phyloP scores from a whole-genome alignment of 2,888 invertebrate species.

The Pyrochroa serraticornis region DNA sequence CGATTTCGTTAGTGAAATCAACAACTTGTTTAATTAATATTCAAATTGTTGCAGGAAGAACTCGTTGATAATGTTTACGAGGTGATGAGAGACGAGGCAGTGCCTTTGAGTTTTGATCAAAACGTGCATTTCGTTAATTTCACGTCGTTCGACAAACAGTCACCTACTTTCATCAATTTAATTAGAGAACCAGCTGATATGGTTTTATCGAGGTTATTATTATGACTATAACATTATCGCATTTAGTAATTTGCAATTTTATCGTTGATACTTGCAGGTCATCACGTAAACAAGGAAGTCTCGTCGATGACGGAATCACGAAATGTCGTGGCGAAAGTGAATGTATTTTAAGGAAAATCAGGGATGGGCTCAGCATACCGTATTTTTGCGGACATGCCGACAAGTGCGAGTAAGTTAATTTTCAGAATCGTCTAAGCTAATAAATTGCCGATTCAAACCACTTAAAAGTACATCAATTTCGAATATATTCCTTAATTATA shows the following conservation, averaged over 20 bases:
- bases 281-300: conserved; percentile 19
- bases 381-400: conserved; percentile 69
- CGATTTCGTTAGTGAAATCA: too few species aligned
- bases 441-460: neutral
- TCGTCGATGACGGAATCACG: conserved; percentile 30
- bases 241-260: neutral
- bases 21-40: neutral
- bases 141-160: conserved; percentile 62
- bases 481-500: neutral
- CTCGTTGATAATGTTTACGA: conserved; percentile 61
- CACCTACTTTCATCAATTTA: conserved; percentile 66
- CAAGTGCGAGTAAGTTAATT: conserved; percentile 62
- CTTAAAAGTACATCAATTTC: conserved; percentile 9
- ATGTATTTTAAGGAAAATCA: conserved; percentile 43
- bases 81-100: conserved; percentile 61
- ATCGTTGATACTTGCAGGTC: conserved; percentile 10
- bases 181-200: conserved; percentile 66
- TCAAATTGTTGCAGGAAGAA: conserved; percentile 56
- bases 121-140: conserved; percentile 68
- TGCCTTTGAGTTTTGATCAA: conserved; percentile 66
- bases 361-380: conserved; percentile 61
- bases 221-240: neutral
- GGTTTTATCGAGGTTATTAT: conserved; percentile 59
- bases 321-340: conserved; percentile 39
- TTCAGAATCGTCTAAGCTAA: neutral